A percentile compares a stretch with the other conserved stretches of the same genome.
Evolutionary conservation across 2,113 vertebrate genomes (phyloP).

Genomic region (Sphyrna mokarran): DNA sequence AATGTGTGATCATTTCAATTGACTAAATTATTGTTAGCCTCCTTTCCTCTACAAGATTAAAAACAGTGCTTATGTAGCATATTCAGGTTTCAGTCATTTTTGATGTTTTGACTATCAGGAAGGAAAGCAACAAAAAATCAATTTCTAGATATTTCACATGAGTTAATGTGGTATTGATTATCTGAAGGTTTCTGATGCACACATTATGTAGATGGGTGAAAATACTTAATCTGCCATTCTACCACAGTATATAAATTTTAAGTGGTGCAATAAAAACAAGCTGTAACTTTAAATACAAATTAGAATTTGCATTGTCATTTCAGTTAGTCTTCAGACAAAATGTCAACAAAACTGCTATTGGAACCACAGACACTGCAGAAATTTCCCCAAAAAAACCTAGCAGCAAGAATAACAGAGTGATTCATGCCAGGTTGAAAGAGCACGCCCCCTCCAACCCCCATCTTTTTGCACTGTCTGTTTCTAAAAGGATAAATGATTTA

Average conservation of each 20-base stretch:
- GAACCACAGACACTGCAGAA: not conserved
- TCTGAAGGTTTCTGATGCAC: not conserved
- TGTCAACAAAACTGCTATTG: not conserved
- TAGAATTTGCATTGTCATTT: not conserved
- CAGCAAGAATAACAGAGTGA: too few species aligned
- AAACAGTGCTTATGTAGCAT: not conserved
- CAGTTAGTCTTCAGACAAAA: not conserved
- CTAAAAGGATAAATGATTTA: not conserved
- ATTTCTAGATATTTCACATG: not conserved
- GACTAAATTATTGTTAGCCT: not conserved
- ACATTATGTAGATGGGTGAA: conserved; percentile 20
- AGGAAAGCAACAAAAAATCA: conserved; percentile 35
- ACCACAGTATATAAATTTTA: conserved; percentile 17
- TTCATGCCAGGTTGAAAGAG: too few species aligned
- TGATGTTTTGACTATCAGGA: conserved; percentile 9
- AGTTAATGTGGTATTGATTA: conserved; percentile 8
- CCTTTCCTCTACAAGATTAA: not conserved
- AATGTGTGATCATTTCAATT: not conserved
- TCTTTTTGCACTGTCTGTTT: not conserved
- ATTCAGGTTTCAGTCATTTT: not conserved
- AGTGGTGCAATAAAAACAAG: not conserved
- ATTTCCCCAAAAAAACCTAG: too few species aligned
- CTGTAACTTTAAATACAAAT: not conserved
- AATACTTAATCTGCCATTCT: conserved; percentile 21
- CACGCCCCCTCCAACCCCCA: too few species aligned